These are phyloP conservation scores for Cerceris ruficornis DNA, from an alignment of 2,888 invertebrate genomes.

Conservation along the genomic window DNA sequence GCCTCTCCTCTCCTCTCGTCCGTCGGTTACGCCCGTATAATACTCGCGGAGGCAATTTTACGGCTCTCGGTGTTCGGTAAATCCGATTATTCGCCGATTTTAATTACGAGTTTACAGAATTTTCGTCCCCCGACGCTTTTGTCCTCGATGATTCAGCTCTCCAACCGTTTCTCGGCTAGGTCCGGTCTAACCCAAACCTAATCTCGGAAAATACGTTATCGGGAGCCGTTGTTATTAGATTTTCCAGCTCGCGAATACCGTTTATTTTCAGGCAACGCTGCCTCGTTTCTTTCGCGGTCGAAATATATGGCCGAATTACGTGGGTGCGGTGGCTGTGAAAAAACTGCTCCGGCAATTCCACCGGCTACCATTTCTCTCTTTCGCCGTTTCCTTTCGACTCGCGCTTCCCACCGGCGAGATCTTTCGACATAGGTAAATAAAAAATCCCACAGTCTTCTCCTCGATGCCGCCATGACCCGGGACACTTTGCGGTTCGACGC, in stretches of 20 bases:
- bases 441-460: background rate
- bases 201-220: background rate
- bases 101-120: constrained; percentile 43
- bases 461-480: too few relatives aligned
- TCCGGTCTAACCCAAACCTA: too few relatives aligned
- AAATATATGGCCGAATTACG: too few relatives aligned
- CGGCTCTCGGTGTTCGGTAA: background rate
- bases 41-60: background rate
- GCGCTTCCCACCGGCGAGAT: background rate
- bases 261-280: too few relatives aligned
- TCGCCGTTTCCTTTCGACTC: background rate
- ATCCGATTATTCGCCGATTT: constrained; percentile 37
- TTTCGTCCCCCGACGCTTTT: background rate
- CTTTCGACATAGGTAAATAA: background rate
- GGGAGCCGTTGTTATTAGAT: background rate
- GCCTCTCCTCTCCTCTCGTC: background rate
- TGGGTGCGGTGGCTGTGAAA: background rate
- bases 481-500: too few relatives aligned
- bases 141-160: background rate
- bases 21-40: too few relatives aligned
- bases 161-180: too few relatives aligned
- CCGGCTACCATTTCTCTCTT: background rate
- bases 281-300: too few relatives aligned
- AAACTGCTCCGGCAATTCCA: background rate
- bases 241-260: too few relatives aligned